Base-by-base conservation (phyloP, 1,140 invertebrate genomes). In the Anoplophora glabripennis region DNA sequence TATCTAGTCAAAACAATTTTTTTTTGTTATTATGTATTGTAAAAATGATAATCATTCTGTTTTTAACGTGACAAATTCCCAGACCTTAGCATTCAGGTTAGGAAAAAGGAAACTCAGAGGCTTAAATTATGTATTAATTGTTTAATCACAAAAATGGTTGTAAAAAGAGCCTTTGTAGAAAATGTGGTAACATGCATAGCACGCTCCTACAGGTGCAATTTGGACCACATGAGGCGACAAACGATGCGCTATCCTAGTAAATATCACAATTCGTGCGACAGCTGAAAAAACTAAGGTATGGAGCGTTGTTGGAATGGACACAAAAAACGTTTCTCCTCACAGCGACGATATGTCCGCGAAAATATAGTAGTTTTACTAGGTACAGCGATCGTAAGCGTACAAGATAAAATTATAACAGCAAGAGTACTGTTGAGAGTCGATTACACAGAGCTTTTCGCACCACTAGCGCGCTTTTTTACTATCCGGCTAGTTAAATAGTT, bases 301-400 rank as follows among this genome's bases (percentile, higher is more conserved):
- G 3, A 5, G 21, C 21, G 21, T 28, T 28, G 21, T 28, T 28
- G 5, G 21, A 28, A 28, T 28, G 21, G 3, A 5, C 21, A 28
- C 21, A 28, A 28, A 28, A 28, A 28, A 28, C 21, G 21, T 28
- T 28, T 5, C 21, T 28, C 2, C 21, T 28, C 21, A 28, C 2
- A 28, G 21, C 5, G 21, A 28, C 2, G 21, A 5, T 3, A 3
- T 28, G 21, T 28, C 21, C 21, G 21, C 21, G 5, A 28, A 28
- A 28, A 28, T 28, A 28, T 5, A 28, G 21, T 28, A 5, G 28
- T 48, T n/a, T 17, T 57, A 14, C 48, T 57, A 48, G 47, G 44
- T 17, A 57, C 54, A 4, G 54, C 54, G 18, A 17, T 48, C 12
- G 36, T 57, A 9, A 47, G 33, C 9, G 28, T 57, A n/a, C 8